Base-by-base conservation (phyloP, 2,888 invertebrate genomes). In the Cylloceria caligata region DNA sequence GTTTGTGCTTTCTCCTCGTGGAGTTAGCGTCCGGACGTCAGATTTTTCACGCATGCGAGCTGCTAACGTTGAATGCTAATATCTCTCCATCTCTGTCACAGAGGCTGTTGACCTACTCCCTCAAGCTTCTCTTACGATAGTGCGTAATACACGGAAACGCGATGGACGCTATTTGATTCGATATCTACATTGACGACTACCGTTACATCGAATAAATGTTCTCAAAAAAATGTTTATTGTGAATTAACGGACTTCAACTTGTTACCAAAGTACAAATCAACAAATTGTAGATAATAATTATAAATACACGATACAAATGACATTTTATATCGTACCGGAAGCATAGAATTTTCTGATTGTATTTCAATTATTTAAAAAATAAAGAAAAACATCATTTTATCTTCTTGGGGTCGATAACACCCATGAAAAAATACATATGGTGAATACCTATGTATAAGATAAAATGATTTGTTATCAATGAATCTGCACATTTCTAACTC, bases 71-170 rank as follows among this genome's bases (percentile, higher is more conserved):
- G 24, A 49, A 19, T 49, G 19, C 47, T 1, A 13, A 24, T 13
- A 19, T 19, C 60, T 60, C 60, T n/a, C 60, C 60, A 60, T 60
- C 60, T 39, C 64, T 4, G n/a, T 6, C 49, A 11, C 30, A 24
- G 68, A 69, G 68, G 68, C 68, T 69, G 68, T 30, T 36, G 68
- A 69, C 68, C 68, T 52, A 45, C 45, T 49, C 36, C 34, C 34
- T 21, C 68, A 36, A 21, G 13, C 21, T 34, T n/a, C 52, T 39
- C 34, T 52, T 24, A 42, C 42, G 64, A 64, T 64, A n/a, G 42
- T 42, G 42, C 64, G 24, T 64, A 64, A 39, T 19, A 34, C 60
- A 34, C 34, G 36, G 34, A 60, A 60, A 36, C 60, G 19, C 36
- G 19, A 60, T 19, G 34, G 0, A 34, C 60, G n/a, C 60, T 60